phyloP scores from a whole-genome alignment of 2,888 invertebrate species.

The Sarcophaga caerulescens region DNA sequence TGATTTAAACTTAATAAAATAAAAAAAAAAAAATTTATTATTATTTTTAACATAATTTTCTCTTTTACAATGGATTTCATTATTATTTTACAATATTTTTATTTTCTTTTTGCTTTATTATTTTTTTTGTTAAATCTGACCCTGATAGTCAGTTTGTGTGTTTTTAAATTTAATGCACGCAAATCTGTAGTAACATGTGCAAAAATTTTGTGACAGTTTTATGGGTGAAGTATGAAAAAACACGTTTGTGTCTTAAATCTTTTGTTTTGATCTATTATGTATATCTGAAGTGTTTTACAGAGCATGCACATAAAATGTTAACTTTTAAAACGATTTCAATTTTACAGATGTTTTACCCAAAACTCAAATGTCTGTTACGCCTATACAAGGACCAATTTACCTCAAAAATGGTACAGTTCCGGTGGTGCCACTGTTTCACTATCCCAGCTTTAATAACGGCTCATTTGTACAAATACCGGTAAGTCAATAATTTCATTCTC shows the following conservation, averaged over 20 bases:
- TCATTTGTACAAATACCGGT: constrained; percentile 95
- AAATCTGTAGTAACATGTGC: background rate
- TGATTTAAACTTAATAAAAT: background rate
- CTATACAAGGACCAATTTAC: constrained; percentile 93
- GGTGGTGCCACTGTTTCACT: constrained; percentile 92
- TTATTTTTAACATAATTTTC: too few relatives aligned
- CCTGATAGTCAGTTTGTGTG: background rate
- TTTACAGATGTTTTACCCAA: constrained; percentile 70
- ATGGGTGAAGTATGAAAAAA: background rate
- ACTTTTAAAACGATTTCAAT: background rate
- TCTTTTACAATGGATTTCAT: too few relatives aligned
- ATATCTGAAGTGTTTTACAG: background rate
- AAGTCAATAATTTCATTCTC: constrained; percentile 81
- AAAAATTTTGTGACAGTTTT: background rate
- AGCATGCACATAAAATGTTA: background rate
- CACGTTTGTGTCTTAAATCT: constrained; percentile 34
- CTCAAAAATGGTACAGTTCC: constrained; percentile 92
- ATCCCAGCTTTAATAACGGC: constrained; percentile 92
- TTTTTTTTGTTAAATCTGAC: background rate
- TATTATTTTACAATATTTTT: too few relatives aligned
- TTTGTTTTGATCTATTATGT: constrained; percentile 31
- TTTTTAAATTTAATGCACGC: background rate
- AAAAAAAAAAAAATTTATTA: too few relatives aligned
- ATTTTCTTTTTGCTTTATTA: too few relatives aligned
- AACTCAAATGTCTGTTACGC: constrained; percentile 85